These are phyloP conservation scores for Drymodes brunneopygia DNA, from an alignment of 2,113 vertebrate species.

Conservation along the genomic window DNA sequence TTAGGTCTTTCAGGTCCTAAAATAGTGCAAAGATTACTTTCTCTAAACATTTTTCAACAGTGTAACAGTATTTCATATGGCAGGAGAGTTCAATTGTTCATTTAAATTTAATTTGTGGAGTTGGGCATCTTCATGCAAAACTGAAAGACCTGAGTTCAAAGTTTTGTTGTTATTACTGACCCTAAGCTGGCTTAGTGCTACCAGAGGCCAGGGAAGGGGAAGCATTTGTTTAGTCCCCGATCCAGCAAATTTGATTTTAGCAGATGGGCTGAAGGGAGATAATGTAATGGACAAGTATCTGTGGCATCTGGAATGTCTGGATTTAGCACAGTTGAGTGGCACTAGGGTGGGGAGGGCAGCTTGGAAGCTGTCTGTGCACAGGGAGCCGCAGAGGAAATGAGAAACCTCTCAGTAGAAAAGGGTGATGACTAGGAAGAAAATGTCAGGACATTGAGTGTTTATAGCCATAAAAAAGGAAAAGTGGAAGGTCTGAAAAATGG, in stretches of 20 bases:
- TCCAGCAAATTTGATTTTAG: constrained; percentile 40
- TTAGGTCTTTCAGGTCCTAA: neutral
- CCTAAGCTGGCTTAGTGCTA: constrained; percentile 3
- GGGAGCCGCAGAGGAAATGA: neutral
- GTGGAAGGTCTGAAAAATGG: neutral
- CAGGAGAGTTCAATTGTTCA: neutral
- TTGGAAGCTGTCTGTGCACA: neutral
- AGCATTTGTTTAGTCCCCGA: neutral
- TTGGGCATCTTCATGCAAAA: neutral
- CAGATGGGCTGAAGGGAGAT: constrained; percentile 13
- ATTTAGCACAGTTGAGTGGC: constrained; percentile 36
- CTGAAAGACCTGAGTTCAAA: neutral
- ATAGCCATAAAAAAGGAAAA: neutral
- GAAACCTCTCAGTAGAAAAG: neutral
- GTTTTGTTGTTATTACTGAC: constrained; percentile 26
- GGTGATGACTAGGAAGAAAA: neutral
- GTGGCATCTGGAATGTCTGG: constrained; percentile 44
- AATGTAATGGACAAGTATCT: constrained; percentile 9
- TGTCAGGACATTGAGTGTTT: neutral
- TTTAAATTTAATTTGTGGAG: neutral
- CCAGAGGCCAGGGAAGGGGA: neutral
- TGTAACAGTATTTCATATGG: neutral
- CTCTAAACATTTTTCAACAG: neutral
- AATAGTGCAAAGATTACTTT: neutral
- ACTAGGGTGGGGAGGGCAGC: neutral